These are phyloP conservation scores for Drosophila triauraria DNA, from an alignment of 1,140 invertebrate genomes.

Conservation along the genomic window DNA sequence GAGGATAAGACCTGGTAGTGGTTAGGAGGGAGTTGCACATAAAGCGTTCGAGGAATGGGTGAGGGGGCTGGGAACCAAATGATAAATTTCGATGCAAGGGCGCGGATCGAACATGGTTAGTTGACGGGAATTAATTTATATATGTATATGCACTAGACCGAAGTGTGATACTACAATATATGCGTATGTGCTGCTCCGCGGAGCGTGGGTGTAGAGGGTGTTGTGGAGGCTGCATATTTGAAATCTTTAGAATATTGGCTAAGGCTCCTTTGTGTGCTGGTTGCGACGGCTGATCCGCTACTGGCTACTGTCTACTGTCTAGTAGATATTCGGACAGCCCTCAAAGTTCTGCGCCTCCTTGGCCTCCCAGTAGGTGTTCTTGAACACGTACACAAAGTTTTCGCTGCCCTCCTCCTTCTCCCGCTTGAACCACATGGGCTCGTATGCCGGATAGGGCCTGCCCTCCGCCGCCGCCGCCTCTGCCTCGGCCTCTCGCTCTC, in stretches of 20 bases:
- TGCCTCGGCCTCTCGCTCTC: slow-evolving; percentile 91
- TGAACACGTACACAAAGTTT: slow-evolving; percentile 93
- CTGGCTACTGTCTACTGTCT: slow-evolving; percentile 25
- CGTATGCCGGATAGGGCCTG: slow-evolving; percentile 90
- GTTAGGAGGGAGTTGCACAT: slow-evolving; percentile 39
- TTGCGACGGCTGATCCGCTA: slow-evolving; percentile 4
- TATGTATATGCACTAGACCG: slow-evolving; percentile 40
- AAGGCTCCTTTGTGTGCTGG: slow-evolving; percentile 52
- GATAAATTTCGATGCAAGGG: slow-evolving; percentile 27
- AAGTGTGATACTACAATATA: slow-evolving; percentile 41
- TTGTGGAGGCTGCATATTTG: slow-evolving; percentile 51
- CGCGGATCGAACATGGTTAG: slow-evolving; percentile 34
- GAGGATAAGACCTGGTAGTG: slow-evolving; percentile 30
- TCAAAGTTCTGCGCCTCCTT: slow-evolving; percentile 96
- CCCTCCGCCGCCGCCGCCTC: slow-evolving; percentile 91
- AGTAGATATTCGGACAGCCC: slow-evolving; percentile 97
- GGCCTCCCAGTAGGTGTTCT: slow-evolving; percentile 96
- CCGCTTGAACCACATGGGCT: slow-evolving; percentile 96
- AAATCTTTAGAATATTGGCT: slow-evolving; percentile 66
- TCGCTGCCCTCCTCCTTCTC: slow-evolving; percentile 92
- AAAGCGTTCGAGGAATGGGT: slow-evolving; percentile 13
- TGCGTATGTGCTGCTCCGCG: slow-evolving; percentile 45
- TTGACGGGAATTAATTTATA: slow-evolving; percentile 34
- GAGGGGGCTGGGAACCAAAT: slow-evolving; percentile 11
- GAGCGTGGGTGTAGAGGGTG: slow-evolving; percentile 9